Conservation (phyloP, 2,113 vertebrate genomes). For the Euleptes europaea region DNA sequence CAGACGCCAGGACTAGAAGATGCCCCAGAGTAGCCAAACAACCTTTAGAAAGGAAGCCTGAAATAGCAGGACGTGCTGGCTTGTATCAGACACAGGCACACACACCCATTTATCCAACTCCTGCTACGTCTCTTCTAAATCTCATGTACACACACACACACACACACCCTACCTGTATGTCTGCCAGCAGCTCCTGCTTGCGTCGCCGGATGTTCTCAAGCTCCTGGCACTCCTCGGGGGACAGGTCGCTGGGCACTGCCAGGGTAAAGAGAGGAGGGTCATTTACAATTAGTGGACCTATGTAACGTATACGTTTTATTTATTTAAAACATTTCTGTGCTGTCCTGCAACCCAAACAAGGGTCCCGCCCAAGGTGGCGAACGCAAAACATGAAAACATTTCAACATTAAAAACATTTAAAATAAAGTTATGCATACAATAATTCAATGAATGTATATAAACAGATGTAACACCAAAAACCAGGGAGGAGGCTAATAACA, state of each 20-base stretch:
- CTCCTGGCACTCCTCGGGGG: slow-evolving; percentile 92
- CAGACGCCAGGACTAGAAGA: background rate
- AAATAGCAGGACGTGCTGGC: background rate
- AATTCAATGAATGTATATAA: no score
- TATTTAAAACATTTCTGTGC: no score
- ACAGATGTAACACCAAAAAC: no score
- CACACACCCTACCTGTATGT: slow-evolving; percentile 88
- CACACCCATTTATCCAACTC: background rate
- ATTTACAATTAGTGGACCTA: background rate
- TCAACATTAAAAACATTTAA: no score
- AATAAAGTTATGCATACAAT: no score
- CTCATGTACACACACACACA: background rate
- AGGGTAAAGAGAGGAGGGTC: rapidly evolving
- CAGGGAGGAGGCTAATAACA: no score
- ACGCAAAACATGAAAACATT: no score
- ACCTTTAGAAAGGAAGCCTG: background rate
- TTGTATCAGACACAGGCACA: background rate
- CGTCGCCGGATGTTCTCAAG: slow-evolving; percentile 94
- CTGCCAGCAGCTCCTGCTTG: slow-evolving; percentile 96
- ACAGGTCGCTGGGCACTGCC: slow-evolving; percentile 94
- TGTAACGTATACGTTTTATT: no score
- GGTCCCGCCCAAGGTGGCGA: no score
- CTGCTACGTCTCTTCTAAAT: background rate
- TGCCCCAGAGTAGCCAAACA: background rate
- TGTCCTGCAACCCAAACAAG: no score